A percentile compares a stretch with the other conserved stretches of the same genome.
phyloP scores from a whole-genome alignment of 2,888 invertebrate species.

The Acronicta aceris region DNA sequence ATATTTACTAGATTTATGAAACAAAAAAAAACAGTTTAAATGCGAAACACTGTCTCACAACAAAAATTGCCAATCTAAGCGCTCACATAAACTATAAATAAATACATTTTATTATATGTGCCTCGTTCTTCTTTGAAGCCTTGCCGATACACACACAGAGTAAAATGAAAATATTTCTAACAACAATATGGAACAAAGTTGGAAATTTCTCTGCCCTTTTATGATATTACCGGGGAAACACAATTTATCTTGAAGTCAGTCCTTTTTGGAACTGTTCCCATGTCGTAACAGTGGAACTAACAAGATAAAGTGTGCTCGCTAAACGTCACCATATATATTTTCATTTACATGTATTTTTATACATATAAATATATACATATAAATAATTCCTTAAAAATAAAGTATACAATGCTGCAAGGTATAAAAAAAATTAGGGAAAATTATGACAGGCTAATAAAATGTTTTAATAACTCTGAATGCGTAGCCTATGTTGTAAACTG shows the following conservation, averaged over 20 bases:
- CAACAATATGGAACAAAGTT: slow-evolving; percentile 33
- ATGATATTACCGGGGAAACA: slow-evolving; percentile 48
- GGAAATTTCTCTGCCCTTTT: slow-evolving; percentile 44
- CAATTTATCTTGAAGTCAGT: slow-evolving; percentile 51
- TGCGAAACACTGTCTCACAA: background rate
- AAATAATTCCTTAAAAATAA: background rate
- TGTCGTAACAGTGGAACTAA: slow-evolving; percentile 15
- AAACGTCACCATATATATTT: background rate
- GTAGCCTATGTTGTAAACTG: background rate
- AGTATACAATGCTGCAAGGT: background rate
- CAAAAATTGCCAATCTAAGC: background rate
- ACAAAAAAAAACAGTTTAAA: background rate
- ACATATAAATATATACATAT: background rate
- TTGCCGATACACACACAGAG: slow-evolving; percentile 14
- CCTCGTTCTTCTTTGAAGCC: slow-evolving; percentile 10
- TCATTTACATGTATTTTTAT: background rate
- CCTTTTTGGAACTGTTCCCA: slow-evolving; percentile 50
- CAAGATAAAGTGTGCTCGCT: slow-evolving; percentile 1
- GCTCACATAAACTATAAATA: slow-evolving; percentile 8
- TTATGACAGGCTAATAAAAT: background rate
- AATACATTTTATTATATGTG: slow-evolving; percentile 8
- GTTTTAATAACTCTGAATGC: background rate
- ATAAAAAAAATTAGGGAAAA: background rate
- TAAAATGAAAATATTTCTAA: slow-evolving; percentile 36
- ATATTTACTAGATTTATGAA: background rate